Percentiles rank a stretch among this genome's conserved stretches.
Conservation (phyloP, 2,888 invertebrate genomes). For the Diaprepes abbreviatus region DNA sequence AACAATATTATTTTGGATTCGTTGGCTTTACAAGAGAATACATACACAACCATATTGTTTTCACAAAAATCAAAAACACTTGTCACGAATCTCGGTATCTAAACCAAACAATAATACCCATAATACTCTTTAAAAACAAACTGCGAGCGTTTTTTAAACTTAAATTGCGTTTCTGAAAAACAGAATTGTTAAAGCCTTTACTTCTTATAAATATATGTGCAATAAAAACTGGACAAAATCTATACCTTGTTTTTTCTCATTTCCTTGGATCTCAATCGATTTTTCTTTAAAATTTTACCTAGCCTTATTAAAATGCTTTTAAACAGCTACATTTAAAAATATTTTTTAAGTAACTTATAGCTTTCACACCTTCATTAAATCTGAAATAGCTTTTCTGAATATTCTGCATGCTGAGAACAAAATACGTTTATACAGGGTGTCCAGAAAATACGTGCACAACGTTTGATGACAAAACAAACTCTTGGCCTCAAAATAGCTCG, state of each 20-base stretch:
- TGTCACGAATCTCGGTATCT: background rate
- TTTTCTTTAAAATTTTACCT: background rate
- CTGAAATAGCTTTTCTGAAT: slow-evolving; percentile 16
- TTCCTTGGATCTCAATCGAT: background rate
- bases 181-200: no score
- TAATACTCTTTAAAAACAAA: no score
- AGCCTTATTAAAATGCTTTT: background rate
- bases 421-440: no score
- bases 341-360: slow-evolving; percentile 23
- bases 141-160: no score
- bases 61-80: slow-evolving; percentile 6
- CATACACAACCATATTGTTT: slow-evolving; percentile 4
- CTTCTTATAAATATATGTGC: background rate
- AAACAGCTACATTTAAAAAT: slow-evolving; percentile 17
- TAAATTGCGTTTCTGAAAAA: no score
- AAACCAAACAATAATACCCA: background rate
- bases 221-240: no score
- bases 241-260: no score
- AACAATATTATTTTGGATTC: slow-evolving; percentile 11
- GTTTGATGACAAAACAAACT: no score
- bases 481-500: no score
- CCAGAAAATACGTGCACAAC: no score
- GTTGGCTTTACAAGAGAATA: background rate
- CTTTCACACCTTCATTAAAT: slow-evolving; percentile 23
- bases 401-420: slow-evolving; percentile 9